These are phyloP conservation scores for Oscheius sp. DNA, from an alignment of 1,140 invertebrate species.

Conservation along the genomic window DNA sequence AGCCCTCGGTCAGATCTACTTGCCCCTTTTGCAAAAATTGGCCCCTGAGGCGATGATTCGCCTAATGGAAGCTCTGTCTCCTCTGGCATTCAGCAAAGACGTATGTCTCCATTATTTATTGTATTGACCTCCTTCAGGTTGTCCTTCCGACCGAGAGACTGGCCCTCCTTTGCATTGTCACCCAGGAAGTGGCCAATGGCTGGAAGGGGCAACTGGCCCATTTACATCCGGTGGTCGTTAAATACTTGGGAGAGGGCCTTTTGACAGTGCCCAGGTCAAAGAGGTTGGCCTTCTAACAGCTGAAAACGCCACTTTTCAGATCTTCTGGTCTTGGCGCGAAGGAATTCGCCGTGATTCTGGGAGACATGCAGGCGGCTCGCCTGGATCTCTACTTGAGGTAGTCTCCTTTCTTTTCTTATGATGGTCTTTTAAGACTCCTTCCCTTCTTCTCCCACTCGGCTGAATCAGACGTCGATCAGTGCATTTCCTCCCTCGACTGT, in stretches of 20 bases:
- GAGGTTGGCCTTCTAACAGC: not conserved
- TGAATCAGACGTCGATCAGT: not conserved
- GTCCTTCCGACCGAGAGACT: not conserved
- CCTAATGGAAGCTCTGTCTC: no score
- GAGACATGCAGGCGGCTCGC: not conserved
- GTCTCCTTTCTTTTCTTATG: not conserved
- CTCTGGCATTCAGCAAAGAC: no score
- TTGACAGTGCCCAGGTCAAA: not conserved
- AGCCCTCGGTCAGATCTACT: no score
- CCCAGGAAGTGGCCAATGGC: not conserved
- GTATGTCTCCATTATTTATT: not conserved
- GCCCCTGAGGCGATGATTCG: no score
- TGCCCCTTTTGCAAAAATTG: no score
- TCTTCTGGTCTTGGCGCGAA: not conserved
- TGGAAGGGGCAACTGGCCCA: not conserved
- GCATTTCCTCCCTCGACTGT: not conserved
- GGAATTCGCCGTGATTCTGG: not conserved
- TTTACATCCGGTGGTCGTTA: not conserved
- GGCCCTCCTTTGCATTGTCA: not conserved
- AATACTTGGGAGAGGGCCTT: not conserved
- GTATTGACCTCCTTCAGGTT: not conserved
- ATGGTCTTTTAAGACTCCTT: not conserved
- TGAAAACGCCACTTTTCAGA: not conserved
- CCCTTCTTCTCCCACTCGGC: not conserved
- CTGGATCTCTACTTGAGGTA: not conserved